Percentiles rank a stretch among this genome's conserved stretches.
Conservation (phyloP, 2,888 invertebrate genomes). For the Hirtodrosophila histrioides region DNA sequence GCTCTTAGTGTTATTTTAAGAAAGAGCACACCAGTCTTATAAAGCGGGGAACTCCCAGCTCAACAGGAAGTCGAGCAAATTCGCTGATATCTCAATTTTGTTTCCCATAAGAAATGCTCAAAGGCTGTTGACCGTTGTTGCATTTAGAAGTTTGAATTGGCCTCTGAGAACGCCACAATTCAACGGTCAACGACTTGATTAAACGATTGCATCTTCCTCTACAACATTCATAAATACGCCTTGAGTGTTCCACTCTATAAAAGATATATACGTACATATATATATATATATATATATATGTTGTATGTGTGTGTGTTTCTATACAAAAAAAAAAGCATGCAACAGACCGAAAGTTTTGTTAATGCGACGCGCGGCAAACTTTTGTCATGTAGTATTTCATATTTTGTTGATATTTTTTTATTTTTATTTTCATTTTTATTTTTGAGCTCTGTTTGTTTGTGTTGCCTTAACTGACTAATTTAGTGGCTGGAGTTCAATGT, state of each 20-base stretch:
- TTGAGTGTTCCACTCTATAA: conserved; percentile 6
- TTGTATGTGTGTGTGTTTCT: conserved; percentile 8
- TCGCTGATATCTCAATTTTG: conserved; percentile 33
- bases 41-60: too few species aligned
- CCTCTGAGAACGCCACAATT: conserved; percentile 29
- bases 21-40: too few species aligned
- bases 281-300: neutral
- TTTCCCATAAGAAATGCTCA: conserved; percentile 5
- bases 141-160: conserved; percentile 52
- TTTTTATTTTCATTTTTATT: conserved; percentile 20
- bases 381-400: conserved; percentile 69
- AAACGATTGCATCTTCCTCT: conserved; percentile 43
- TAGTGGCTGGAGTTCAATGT: conserved; percentile 76
- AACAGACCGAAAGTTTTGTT: conserved; percentile 57
- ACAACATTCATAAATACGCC: conserved; percentile 4
- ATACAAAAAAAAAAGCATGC: conserved; percentile 23
- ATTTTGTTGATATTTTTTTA: conserved; percentile 29
- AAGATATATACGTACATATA: neutral
- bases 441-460: conserved; percentile 23
- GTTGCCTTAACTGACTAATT: conserved; percentile 75
- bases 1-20: too few species aligned
- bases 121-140: conserved; percentile 45
- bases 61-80: neutral
- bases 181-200: conserved; percentile 67
- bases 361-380: conserved; percentile 70